A percentile compares a stretch with the other conserved stretches of the same genome.
phyloP scores from a whole-genome alignment of 2,888 invertebrate species.

The Callyntrura guangdongensis region DNA sequence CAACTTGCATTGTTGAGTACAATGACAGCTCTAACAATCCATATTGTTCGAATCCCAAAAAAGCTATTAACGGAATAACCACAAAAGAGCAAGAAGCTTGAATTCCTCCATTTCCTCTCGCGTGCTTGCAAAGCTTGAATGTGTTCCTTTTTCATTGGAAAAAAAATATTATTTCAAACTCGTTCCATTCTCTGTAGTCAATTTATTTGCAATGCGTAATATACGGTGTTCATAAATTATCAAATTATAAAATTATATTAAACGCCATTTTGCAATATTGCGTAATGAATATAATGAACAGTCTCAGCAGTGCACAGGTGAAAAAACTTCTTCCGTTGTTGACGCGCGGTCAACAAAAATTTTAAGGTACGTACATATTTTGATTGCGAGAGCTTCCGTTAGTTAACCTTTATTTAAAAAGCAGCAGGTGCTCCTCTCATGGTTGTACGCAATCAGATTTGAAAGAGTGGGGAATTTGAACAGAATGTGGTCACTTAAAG shows the following conservation, averaged over 20 bases:
- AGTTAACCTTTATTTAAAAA: neutral
- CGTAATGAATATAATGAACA: constrained; percentile 5
- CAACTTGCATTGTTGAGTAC: constrained; percentile 13
- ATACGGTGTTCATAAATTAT: neutral
- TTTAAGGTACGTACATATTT: neutral
- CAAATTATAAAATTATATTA: neutral
- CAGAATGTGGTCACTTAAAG: no score
- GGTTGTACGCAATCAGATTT: neutral
- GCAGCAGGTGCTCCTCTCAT: neutral
- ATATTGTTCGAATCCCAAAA: no score
- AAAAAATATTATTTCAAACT: neutral
- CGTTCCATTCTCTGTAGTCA: neutral
- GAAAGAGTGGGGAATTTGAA: neutral
- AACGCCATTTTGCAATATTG: neutral
- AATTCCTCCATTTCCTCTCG: no score
- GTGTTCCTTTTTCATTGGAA: neutral
- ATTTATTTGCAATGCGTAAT: neutral
- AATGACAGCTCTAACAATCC: no score
- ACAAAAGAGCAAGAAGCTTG: no score
- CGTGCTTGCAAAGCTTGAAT: constrained; percentile 3
- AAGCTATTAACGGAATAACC: no score
- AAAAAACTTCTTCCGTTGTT: constrained; percentile 14
- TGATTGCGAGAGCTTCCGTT: neutral
- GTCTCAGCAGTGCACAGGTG: constrained; percentile 5
- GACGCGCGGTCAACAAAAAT: constrained; percentile 3